These are phyloP conservation scores for Solenopsis fugax DNA, from an alignment of 1,140 invertebrate species.

Conservation along the genomic window DNA sequence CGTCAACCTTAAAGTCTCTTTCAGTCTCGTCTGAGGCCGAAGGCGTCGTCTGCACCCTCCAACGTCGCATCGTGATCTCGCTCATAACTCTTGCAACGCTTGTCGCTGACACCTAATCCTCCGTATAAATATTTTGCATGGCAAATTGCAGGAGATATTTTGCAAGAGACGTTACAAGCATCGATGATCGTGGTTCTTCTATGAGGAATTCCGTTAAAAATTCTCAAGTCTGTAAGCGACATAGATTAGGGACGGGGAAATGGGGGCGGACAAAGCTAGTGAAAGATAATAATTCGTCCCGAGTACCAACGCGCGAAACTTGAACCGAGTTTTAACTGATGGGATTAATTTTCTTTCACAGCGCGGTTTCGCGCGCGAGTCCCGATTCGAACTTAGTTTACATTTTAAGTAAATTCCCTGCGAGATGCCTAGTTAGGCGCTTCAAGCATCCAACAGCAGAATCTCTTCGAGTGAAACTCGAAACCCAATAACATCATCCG, in stretches of 20 bases:
- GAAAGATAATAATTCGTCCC: constrained; percentile 44
- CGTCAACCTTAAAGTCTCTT: constrained; percentile 42
- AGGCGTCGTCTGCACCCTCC: constrained; percentile 2
- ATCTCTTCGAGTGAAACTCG: constrained; percentile 26
- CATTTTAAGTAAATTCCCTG: constrained; percentile 61
- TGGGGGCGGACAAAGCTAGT: neutral
- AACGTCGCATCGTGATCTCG: constrained; percentile 29
- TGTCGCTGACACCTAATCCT: constrained; percentile 19
- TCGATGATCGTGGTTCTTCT: neutral
- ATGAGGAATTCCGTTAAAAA: neutral
- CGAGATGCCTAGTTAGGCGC: constrained; percentile 9
- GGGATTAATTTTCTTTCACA: constrained; percentile 62
- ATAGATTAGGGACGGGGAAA: constrained; percentile 4
- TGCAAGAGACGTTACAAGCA: constrained; percentile 3
- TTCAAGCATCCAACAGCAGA: constrained; percentile 10
- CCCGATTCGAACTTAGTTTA: constrained; percentile 50
- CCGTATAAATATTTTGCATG: constrained; percentile 30
- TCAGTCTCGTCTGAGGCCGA: constrained; percentile 41
- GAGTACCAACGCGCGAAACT: constrained; percentile 15
- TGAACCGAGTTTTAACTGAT: constrained; percentile 48
- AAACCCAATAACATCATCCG: constrained; percentile 14
- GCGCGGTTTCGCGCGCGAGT: constrained; percentile 18
- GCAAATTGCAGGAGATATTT: constrained; percentile 29
- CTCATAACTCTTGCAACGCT: constrained; percentile 40
- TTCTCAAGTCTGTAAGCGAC: neutral